Evolutionary conservation across 2,888 invertebrate genomes (phyloP), one percentile per base, ranked within the genome.

Genomic region (Leptothorax acervorum): DNA sequence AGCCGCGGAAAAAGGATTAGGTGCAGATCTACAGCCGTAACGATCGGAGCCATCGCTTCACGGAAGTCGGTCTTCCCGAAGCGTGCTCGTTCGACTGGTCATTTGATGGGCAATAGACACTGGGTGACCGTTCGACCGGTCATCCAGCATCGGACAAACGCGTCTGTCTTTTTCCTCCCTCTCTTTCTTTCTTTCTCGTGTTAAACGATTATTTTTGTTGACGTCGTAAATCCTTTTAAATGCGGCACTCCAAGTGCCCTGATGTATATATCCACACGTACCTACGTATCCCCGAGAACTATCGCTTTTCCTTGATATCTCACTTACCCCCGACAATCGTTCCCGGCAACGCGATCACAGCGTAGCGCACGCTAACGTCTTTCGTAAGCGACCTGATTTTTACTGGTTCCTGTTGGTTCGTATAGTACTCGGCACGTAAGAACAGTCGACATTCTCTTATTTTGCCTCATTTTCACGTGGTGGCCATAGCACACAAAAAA

Each of bases 201-300:
- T 92, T 91, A 91, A 92, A 91, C 91, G 91, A 91, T 91, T 91
- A 91, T 91, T 91, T 91, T 91, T 91, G 91, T 91, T 91, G 91
- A 90, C 91, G 92, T 92, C 91, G 90, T 91, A 91, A 91, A 91
- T 91, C 90, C 91, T 91, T 91, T 91, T 89, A 91, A 91, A 92
- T 86, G 89, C 87, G 87, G 87, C 91, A 91, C 90, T 92, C 89
- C 62, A 86, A 88, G 81, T 87, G 85, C 87, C 85, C 86, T 82
- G 84, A 88, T 88, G 81, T 91, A 85, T 91, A 85, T 87, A 88
- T 91, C 86, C 89, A 70, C 85, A 75, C 87, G 85, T 85, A 66
- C 78, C 81, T 68, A 82, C 87, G 83, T 89, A 85, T 86, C 85
- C 88, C 68, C 70, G 87, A 90, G 88, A 88, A 92, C 87, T 89